phyloP scores from a whole-genome alignment of 2,113 vertebrate species.

The Rhinolophus sinicus region DNA sequence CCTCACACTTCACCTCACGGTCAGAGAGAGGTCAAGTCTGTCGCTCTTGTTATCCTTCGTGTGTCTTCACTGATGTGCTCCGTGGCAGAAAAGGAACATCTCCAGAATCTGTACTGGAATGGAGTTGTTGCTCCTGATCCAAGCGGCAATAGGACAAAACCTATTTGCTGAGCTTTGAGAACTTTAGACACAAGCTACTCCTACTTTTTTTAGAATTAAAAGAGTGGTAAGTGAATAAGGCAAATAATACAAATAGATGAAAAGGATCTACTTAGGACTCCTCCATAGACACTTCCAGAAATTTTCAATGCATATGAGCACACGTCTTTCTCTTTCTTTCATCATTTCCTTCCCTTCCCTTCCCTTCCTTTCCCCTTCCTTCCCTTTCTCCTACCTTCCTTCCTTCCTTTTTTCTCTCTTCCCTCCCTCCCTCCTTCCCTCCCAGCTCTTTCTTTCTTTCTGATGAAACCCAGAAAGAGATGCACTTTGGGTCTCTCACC shows the following conservation, averaged over 20 bases:
- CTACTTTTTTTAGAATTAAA: not conserved
- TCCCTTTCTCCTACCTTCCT: not conserved
- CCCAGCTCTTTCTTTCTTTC: not conserved
- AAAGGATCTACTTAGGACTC: not conserved
- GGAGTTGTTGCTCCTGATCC: not conserved
- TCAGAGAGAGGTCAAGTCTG: not conserved
- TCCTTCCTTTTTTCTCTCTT: not conserved
- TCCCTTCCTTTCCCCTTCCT: not conserved
- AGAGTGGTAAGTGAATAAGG: not conserved
- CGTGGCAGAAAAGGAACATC: not conserved
- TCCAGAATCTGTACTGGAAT: not conserved
- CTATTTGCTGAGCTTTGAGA: not conserved
- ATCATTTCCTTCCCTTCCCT: fast-evolving
- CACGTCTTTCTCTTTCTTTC: not conserved
- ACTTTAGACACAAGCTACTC: not conserved
- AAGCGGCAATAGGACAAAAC: not conserved
- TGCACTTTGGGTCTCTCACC: not conserved
- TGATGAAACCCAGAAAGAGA: not conserved
- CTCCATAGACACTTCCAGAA: not conserved
- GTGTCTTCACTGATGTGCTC: not conserved
- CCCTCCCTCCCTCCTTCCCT: fast-evolving
- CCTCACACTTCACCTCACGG: not conserved
- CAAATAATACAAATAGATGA: not conserved
- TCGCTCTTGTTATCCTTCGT: not conserved
- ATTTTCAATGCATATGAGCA: not conserved